A percentile compares a stretch with the other conserved stretches of the same genome.
Evolutionary conservation across 2,888 invertebrate species (phyloP).

Genomic region (Hedya salicella): DNA sequence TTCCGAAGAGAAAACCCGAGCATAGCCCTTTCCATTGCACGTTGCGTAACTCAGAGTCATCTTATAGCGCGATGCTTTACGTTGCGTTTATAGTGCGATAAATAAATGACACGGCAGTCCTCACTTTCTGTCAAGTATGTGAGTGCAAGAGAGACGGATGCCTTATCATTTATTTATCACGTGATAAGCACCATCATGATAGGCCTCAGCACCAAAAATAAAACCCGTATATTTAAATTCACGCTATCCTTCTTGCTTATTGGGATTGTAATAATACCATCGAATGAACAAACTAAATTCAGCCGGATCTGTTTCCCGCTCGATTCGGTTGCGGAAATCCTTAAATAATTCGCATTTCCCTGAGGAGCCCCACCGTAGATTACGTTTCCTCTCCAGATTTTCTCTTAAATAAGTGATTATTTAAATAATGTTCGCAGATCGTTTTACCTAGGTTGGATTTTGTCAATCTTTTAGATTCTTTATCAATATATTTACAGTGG

Average conservation of each 20-base stretch:
- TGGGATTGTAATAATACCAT: conserved; percentile 16
- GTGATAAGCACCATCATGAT: no score
- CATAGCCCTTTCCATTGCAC: no score
- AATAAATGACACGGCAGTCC: no score
- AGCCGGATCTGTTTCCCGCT: conserved; percentile 3
- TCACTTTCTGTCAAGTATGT: no score
- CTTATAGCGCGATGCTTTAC: no score
- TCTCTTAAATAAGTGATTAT: conserved; percentile 8
- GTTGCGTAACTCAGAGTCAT: no score
- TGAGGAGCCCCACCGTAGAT: conserved; percentile 10
- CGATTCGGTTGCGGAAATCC: conserved; percentile 11
- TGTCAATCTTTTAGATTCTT: background rate
- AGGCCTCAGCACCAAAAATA: no score
- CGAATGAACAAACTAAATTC: conserved; percentile 27
- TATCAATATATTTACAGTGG: background rate
- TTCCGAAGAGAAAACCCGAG: no score
- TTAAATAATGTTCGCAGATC: background rate
- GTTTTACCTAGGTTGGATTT: background rate
- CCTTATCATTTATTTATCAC: no score
- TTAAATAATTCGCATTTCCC: conserved; percentile 31
- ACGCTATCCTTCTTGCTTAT: conserved; percentile 4
- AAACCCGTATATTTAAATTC: conserved; percentile 12
- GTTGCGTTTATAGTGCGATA: no score
- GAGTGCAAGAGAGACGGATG: no score
- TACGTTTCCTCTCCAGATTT: conserved; percentile 24